Conservation (phyloP, 1,140 invertebrate genomes). For the Drosophila nebulosa region DNA sequence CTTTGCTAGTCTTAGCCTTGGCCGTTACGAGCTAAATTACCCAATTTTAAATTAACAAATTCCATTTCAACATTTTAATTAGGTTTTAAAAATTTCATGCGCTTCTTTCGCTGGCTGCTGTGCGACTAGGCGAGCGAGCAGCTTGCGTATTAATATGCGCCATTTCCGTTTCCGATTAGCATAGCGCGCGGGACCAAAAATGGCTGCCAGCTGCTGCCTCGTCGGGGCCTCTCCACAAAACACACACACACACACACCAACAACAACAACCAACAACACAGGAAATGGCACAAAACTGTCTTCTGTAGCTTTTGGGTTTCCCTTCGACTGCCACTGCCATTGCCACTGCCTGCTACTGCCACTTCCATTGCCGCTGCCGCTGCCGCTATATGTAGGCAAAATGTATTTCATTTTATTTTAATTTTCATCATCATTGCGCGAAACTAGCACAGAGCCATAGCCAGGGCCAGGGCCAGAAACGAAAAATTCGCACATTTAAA, state of each 20-base stretch:
- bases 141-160: slow-evolving; percentile 79
- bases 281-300: slow-evolving; percentile 72
- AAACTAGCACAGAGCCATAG: slow-evolving; percentile 61
- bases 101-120: slow-evolving; percentile 35
- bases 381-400: slow-evolving; percentile 40
- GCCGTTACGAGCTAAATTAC: slow-evolving; percentile 58
- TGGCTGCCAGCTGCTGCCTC: slow-evolving; percentile 55
- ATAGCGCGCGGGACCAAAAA: slow-evolving; percentile 53
- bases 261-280: slow-evolving; percentile 36
- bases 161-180: slow-evolving; percentile 78
- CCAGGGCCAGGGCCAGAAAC: slow-evolving; percentile 15
- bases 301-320: slow-evolving; percentile 40
- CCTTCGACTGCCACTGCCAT: slow-evolving; percentile 12
- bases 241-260: slow-evolving; percentile 9
- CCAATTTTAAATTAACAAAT: slow-evolving; percentile 79
- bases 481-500: slow-evolving; percentile 70
- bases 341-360: neutral
- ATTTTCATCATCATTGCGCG: slow-evolving; percentile 76
- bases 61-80: slow-evolving; percentile 79
- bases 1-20: slow-evolving; percentile 30
- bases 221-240: slow-evolving; percentile 15
- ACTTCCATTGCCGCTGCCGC: neutral
- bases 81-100: slow-evolving; percentile 78
- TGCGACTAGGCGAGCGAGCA: slow-evolving; percentile 31
- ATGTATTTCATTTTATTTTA: slow-evolving; percentile 78